Percentiles rank a stretch among this genome's conserved stretches.
phyloP scores from a whole-genome alignment of 1,140 invertebrate species.

The Caenorhabditis latens region DNA sequence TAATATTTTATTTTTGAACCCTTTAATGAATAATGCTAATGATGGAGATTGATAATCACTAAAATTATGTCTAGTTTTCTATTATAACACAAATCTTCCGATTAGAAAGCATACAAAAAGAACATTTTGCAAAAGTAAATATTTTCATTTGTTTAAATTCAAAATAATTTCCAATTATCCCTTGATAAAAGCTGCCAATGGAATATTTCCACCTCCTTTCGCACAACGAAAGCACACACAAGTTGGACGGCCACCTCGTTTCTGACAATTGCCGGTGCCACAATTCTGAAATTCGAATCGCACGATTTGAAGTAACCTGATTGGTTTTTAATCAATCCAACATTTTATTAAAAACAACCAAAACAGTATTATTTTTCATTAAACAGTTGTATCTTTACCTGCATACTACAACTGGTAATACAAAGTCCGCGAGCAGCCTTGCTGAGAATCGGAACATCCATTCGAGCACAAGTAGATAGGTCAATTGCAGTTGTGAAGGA shows the following conservation, averaged over 20 bases:
- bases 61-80: too few species aligned
- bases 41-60: too few species aligned
- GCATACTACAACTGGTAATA: constrained; percentile 32
- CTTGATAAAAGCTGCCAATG: constrained; percentile 30
- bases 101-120: too few species aligned
- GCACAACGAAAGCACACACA: constrained; percentile 20
- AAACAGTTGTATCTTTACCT: not conserved
- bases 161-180: constrained; percentile 1
- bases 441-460: constrained; percentile 37
- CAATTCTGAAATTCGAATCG: constrained; percentile 7
- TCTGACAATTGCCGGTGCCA: constrained; percentile 36
- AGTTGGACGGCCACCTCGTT: constrained; percentile 32
- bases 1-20: too few species aligned
- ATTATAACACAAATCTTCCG: too few species aligned
- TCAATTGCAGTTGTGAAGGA: not conserved
- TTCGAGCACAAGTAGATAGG: constrained; percentile 37
- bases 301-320: too few species aligned
- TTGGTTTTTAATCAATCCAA: not conserved
- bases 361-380: not conserved
- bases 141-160: not conserved
- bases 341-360: not conserved
- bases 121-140: too few species aligned
- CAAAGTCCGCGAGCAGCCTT: constrained; percentile 38
- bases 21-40: too few species aligned
- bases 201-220: constrained; percentile 41